phyloP scores from a whole-genome alignment of 1,140 invertebrate genomes.

The Daktulosphaira vitifoliae region DNA sequence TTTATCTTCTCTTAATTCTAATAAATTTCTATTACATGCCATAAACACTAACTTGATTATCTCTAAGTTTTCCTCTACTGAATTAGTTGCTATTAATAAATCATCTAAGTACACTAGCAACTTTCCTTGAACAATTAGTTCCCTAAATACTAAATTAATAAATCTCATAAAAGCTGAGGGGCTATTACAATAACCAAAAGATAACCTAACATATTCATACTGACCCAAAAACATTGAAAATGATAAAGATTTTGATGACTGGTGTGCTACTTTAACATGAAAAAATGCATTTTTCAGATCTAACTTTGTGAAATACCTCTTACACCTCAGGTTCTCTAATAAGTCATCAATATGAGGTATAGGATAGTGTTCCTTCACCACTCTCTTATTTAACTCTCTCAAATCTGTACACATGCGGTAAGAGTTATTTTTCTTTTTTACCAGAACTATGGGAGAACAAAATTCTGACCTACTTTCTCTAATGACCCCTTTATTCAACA shows the following conservation, averaged over 20 bases:
- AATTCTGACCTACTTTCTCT: not conserved
- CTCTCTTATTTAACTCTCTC: not conserved
- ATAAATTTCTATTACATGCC: not conserved
- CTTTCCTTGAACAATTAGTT: not conserved
- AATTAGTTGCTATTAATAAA: not conserved
- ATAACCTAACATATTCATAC: not conserved
- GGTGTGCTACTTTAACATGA: not conserved
- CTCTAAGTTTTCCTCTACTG: too few relatives aligned
- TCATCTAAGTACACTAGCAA: not conserved
- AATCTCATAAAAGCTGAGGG: not conserved
- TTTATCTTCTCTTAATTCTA: not conserved
- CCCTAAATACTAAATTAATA: not conserved
- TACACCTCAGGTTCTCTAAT: not conserved
- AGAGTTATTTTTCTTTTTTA: not conserved
- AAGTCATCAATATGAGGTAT: slow-evolving; percentile 1
- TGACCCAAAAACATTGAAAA: not conserved
- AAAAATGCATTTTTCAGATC: slow-evolving; percentile 15
- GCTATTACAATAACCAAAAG: not conserved
- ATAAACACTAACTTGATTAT: not conserved
- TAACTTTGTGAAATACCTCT: not conserved
- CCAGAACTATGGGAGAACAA: not conserved
- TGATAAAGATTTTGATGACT: not conserved
- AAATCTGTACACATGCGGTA: not conserved
- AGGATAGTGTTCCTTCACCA: not conserved
- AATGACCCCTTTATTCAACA: not conserved